Base-by-base conservation (phyloP, 2,888 invertebrate species). In the Ectemnius continuus region DNA sequence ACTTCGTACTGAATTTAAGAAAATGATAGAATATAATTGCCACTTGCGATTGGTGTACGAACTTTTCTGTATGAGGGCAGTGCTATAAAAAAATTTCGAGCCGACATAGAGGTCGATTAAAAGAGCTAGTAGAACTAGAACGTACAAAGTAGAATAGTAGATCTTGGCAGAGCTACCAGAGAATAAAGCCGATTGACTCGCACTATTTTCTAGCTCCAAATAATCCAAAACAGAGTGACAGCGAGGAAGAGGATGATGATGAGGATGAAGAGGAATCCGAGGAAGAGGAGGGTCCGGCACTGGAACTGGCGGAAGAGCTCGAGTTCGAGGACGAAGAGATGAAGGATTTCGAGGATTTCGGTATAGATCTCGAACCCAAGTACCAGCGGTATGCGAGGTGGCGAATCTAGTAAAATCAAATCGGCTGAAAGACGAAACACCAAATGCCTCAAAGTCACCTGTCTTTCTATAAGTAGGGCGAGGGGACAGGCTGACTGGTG, bases 351-450 rank as follows among this genome's bases (percentile, higher is more conserved):
- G 79, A 83, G 36, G 79, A 83, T 63, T 65, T 85, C 57, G 83
- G 74, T 73, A 80, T 70, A 64, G 70, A 86, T 61, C 84, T 88
- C 60, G 88, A 88, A 78, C 84, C 88, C 66, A 82, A 85, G 76
- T 88, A 88, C 79, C 87, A 81, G 47, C 87, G 84, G 47, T 88
- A 88, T 67, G 83, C 86, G 61, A 88, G 85, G 63, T 88, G 88
- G 88, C 85, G 85, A 61, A 88, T 88, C 62, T 88, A 72, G 75
- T 84, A 60, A 63, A 26, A 45, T 18, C 26, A 14, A 36, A 47
- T 68, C 2, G 14, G 47, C 46, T 48, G 52, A 13, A 65, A 52
- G 8, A 64, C 26, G 26, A 52, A 52, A 47, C 52, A 64, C 28
- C 52, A 57, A 23, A 14, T 59, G 23, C 59, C 20, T 26, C 14